phyloP scores from a whole-genome alignment of 2,888 invertebrate species.

The Amphipyra tragopoginis region DNA sequence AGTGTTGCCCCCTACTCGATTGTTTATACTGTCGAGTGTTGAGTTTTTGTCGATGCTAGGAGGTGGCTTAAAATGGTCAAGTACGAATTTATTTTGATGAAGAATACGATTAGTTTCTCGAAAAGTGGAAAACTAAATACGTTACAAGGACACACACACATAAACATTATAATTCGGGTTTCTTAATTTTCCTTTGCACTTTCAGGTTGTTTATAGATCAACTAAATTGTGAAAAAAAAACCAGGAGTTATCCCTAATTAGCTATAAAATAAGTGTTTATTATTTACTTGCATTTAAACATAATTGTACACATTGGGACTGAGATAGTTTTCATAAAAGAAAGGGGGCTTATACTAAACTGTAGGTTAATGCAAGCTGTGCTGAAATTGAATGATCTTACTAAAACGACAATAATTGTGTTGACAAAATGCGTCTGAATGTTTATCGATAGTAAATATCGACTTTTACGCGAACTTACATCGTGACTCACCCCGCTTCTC shows the following conservation, averaged over 20 bases:
- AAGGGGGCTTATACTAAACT: too few species aligned
- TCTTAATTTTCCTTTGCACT: too few species aligned
- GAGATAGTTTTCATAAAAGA: too few species aligned
- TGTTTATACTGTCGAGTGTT: constrained; percentile 70
- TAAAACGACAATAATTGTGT: neutral
- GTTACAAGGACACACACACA: neutral
- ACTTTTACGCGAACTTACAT: constrained; percentile 74
- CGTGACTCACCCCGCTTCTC: constrained; percentile 88
- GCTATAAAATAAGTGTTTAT: too few species aligned
- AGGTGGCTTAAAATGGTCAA: constrained; percentile 7
- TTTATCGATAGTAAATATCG: constrained; percentile 81
- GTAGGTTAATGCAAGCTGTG: too few species aligned
- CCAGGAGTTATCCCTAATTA: too few species aligned
- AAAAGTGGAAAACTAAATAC: neutral
- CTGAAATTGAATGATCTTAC: too few species aligned
- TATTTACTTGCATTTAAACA: too few species aligned
- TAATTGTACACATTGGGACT: too few species aligned
- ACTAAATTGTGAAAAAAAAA: too few species aligned
- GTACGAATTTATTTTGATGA: constrained; percentile 14
- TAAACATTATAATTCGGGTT: too few species aligned
- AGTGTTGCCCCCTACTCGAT: constrained; percentile 79
- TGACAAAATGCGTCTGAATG: constrained; percentile 25
- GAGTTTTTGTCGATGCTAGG: constrained; percentile 55
- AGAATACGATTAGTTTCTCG: neutral
- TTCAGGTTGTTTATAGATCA: too few species aligned